Percentiles rank a stretch among this genome's conserved stretches.
These are phyloP conservation scores for Aphodius sticticus DNA, from an alignment of 2,888 invertebrate genomes.

Conservation along the genomic window DNA sequence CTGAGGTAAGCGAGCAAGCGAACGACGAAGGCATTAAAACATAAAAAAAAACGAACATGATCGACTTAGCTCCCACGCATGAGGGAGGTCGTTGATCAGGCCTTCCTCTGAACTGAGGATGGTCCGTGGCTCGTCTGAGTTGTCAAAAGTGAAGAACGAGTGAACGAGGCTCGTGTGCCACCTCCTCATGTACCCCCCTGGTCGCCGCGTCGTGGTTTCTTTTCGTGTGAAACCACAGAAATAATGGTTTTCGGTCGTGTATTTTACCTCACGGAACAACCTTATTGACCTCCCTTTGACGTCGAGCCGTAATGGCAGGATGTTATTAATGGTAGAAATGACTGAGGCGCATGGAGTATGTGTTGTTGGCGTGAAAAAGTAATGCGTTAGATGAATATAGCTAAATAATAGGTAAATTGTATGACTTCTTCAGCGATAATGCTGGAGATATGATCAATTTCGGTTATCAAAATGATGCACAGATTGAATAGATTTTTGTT, in stretches of 20 bases:
- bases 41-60: neutral
- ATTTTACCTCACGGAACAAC: conserved; percentile 32
- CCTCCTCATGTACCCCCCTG: neutral
- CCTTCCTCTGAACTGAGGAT: neutral
- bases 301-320: conserved; percentile 24
- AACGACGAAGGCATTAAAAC: neutral
- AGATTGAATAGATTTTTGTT: too few relatives aligned
- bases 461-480: too few relatives aligned
- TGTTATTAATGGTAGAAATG: conserved; percentile 19
- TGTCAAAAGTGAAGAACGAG: neutral
- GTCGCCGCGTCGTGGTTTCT: conserved; percentile 16
- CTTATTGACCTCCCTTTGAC: conserved; percentile 31
- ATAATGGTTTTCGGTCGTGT: conserved; percentile 31
- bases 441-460: too few relatives aligned
- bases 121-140: neutral
- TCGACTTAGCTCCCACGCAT: conserved; percentile 4
- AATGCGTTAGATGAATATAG: neutral
- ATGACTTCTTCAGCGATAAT: too few relatives aligned
- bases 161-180: neutral
- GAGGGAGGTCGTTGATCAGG: conserved; percentile 4
- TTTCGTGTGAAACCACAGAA: conserved; percentile 31
- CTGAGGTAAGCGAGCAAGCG: neutral
- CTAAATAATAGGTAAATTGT: too few relatives aligned
- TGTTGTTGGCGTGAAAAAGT: neutral
- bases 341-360: neutral